Conservation (phyloP, 2,797 vertebrate species). For the Agapornis canus region DNA sequence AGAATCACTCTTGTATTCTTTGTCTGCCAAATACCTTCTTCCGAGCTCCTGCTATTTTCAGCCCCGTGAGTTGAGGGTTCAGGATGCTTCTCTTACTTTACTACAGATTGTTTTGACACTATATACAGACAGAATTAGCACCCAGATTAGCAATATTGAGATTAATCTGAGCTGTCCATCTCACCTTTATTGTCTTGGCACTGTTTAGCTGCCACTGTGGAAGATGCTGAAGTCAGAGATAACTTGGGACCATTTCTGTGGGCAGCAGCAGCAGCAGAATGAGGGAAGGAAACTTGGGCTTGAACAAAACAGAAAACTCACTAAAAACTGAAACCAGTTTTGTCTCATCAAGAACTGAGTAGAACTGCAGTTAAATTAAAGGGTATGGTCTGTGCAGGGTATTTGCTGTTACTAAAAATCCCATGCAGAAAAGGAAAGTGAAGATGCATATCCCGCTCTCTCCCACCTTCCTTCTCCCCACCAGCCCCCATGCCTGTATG, state of each 20-base stretch:
- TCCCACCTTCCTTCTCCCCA: neutral
- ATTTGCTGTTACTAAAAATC: neutral
- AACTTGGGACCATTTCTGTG: neutral
- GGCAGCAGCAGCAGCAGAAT: neutral
- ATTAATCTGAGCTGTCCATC: neutral
- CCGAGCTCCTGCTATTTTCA: neutral
- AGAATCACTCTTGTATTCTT: neutral
- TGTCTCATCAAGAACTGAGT: neutral
- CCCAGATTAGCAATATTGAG: neutral
- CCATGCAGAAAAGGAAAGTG: neutral
- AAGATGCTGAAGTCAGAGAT: neutral
- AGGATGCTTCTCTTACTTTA: neutral
- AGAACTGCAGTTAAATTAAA: neutral
- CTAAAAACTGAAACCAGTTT: neutral
- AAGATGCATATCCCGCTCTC: neutral
- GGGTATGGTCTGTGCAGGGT: neutral
- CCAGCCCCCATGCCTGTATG: neutral
- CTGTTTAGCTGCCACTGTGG: neutral
- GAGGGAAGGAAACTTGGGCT: neutral
- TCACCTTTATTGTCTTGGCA: neutral
- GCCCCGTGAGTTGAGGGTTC: neutral
- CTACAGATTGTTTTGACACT: neutral
- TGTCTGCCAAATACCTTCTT: constrained; percentile 17
- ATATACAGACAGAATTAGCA: neutral
- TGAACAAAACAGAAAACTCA: neutral